Percentiles rank a stretch among this genome's conserved stretches.
These are phyloP conservation scores for Megalops atlanticus DNA, from an alignment of 2,113 vertebrate species.

Conservation along the genomic window DNA sequence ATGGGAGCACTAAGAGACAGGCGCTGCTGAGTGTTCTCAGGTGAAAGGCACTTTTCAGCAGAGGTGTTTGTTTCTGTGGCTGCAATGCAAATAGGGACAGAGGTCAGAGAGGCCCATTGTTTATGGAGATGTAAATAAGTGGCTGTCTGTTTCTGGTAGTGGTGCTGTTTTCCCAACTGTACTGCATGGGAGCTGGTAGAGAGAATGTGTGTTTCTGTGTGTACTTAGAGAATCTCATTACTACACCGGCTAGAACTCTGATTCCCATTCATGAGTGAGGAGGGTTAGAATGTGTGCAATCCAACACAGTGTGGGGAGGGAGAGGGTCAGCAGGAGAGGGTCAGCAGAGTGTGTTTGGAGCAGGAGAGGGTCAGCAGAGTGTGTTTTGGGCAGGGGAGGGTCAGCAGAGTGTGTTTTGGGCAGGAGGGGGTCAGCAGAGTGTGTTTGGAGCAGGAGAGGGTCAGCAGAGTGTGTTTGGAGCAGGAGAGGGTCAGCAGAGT, in stretches of 20 bases:
- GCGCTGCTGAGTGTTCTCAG: background rate
- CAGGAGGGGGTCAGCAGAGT: too few species aligned
- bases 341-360: too few species aligned
- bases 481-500: too few species aligned
- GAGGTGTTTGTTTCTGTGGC: slow-evolving; percentile 5
- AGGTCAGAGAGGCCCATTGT: slow-evolving; percentile 6
- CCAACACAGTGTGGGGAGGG: too few species aligned
- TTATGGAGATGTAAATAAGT: background rate
- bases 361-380: too few species aligned
- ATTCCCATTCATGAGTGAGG: background rate
- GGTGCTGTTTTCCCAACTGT: background rate
- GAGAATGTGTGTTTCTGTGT: too few species aligned
- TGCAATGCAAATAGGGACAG: background rate
- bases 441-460: too few species aligned
- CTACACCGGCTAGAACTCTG: background rate
- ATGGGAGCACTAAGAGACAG: background rate
- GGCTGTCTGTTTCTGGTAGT: background rate
- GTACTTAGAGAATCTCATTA: too few species aligned
- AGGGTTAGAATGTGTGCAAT: background rate
- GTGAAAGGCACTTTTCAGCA: background rate
- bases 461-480: too few species aligned
- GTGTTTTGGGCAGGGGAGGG: too few species aligned
- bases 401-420: too few species aligned
- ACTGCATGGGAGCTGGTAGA: background rate
- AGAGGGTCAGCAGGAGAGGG: too few species aligned